Percentiles rank a stretch among this genome's conserved stretches.
phyloP scores from a whole-genome alignment of 2,797 vertebrate genomes.

The Phrynocephalus guinanensis region DNA sequence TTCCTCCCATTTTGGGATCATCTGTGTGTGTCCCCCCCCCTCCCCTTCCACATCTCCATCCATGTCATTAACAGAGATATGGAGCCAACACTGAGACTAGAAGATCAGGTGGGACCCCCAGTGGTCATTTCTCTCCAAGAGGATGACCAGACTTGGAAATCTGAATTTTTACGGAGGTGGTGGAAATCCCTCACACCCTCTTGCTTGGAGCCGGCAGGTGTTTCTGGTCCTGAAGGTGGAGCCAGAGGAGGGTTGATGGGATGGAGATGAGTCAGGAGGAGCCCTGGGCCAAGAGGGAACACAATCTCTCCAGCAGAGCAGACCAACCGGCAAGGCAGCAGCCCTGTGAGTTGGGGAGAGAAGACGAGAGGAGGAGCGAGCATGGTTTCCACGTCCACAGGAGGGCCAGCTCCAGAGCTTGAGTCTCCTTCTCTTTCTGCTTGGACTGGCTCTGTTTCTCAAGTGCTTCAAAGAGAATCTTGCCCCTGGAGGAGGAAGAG shows the following conservation, averaged over 20 bases:
- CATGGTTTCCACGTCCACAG: not conserved
- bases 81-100: no score
- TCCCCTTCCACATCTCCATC: no score
- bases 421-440: rapidly evolving
- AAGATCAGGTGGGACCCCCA: no score
- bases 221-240: not conserved
- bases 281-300: not conserved
- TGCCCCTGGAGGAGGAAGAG: not conserved
- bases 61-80: no score
- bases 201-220: not conserved
- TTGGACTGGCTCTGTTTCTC: constrained; percentile 55
- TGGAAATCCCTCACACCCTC: not conserved
- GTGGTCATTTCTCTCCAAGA: not conserved
- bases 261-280: not conserved
- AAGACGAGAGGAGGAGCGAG: not conserved
- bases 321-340: rapidly evolving
- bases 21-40: no score
- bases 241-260: not conserved
- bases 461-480: constrained; percentile 31
- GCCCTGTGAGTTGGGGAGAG: no score
- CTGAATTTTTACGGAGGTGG: not conserved
- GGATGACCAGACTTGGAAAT: no score
- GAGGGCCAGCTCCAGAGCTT: constrained; percentile 5
- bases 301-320: not conserved
- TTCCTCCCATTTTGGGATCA: no score